Conservation (phyloP, 2,888 invertebrate species). For the Cecidostiba fungosa region DNA sequence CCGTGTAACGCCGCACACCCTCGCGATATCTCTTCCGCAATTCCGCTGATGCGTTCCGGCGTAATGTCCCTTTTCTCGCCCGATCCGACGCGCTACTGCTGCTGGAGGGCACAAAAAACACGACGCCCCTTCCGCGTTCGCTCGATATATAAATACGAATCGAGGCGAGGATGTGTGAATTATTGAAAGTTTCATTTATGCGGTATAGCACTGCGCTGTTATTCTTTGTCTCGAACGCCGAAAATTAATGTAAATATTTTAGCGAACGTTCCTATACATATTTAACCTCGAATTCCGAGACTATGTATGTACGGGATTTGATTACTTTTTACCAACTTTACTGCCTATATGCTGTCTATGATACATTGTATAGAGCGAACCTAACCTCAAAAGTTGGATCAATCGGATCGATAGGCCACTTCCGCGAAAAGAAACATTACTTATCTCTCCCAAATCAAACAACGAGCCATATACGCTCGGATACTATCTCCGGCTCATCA, state of each 20-base stretch:
- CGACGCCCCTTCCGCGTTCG: neutral
- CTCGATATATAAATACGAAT: neutral
- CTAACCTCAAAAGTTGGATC: neutral
- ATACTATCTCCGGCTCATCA: neutral
- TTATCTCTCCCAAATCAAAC: neutral
- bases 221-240: neutral
- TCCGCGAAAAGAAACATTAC: neutral
- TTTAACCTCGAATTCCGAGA: neutral
- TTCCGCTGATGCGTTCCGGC: constrained; percentile 14
- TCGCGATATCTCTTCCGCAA: constrained; percentile 36
- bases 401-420: neutral
- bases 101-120: neutral
- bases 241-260: neutral
- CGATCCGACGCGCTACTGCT: neutral
- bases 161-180: neutral
- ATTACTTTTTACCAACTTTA: neutral
- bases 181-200: neutral
- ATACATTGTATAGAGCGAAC: neutral
- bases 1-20: neutral
- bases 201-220: neutral
- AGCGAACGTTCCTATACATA: neutral
- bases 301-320: neutral
- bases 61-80: constrained; percentile 8
- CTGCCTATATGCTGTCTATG: too few species aligned
- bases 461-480: neutral